These are phyloP conservation scores for Drosophila peninsularis DNA, from an alignment of 2,888 invertebrate species.

Conservation along the genomic window DNA sequence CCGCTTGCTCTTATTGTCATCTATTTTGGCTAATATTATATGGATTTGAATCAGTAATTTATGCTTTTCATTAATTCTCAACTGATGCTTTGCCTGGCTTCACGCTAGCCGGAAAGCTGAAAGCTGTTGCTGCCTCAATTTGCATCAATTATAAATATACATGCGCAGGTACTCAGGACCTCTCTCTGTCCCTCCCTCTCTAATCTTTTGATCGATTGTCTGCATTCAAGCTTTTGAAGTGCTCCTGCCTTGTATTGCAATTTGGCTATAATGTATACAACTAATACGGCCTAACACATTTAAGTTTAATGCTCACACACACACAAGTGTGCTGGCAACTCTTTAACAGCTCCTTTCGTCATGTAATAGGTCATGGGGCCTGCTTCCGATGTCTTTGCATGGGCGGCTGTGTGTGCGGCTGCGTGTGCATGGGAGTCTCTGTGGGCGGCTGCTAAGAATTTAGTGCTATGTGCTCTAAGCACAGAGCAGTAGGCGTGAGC, in stretches of 20 bases:
- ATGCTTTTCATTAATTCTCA: slow-evolving; percentile 27
- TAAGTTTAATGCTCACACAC: slow-evolving; percentile 43
- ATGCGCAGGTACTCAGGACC: slow-evolving; percentile 2
- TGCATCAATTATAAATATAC: slow-evolving; percentile 29
- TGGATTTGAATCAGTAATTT: slow-evolving; percentile 22
- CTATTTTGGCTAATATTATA: slow-evolving; percentile 12
- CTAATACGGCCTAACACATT: slow-evolving; percentile 55
- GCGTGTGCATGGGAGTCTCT: slow-evolving; percentile 17
- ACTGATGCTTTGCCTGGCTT: background rate
- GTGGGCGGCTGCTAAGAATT: slow-evolving; percentile 46
- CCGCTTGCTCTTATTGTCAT: slow-evolving; percentile 1
- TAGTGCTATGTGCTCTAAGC: slow-evolving; percentile 50
- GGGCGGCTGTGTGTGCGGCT: slow-evolving; percentile 23
- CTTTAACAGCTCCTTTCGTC: slow-evolving; percentile 75
- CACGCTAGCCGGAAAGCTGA: background rate
- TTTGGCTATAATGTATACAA: slow-evolving; percentile 44
- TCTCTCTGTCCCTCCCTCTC: background rate
- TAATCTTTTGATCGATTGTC: slow-evolving; percentile 12
- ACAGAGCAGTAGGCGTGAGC: slow-evolving; percentile 65
- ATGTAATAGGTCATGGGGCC: slow-evolving; percentile 73
- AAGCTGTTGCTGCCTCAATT: background rate
- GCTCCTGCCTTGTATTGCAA: slow-evolving; percentile 44
- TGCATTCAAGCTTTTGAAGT: slow-evolving; percentile 16
- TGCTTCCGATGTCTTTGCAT: slow-evolving; percentile 32
- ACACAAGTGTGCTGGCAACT: slow-evolving; percentile 46